phyloP scores from a whole-genome alignment of 2,113 vertebrate genomes.

The Carassius gibelio region DNA sequence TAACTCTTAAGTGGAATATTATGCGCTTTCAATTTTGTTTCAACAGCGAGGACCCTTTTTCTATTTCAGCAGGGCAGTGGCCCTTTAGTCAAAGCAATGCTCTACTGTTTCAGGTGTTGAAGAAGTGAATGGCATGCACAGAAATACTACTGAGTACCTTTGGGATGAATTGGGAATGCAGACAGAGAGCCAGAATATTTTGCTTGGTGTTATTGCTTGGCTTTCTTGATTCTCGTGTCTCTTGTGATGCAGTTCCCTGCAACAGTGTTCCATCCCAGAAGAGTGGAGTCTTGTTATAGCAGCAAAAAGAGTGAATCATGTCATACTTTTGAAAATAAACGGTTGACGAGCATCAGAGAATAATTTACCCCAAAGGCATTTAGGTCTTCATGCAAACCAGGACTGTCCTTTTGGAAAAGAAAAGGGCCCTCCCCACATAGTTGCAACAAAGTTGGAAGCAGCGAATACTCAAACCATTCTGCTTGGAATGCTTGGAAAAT shows the following conservation, averaged over 20 bases:
- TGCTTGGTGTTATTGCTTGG: not conserved
- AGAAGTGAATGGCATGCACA: not conserved
- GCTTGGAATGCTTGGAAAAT: not conserved
- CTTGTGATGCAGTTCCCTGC: not conserved
- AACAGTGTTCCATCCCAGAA: not conserved
- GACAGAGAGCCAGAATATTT: not conserved
- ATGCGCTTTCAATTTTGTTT: not conserved
- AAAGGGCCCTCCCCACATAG: not conserved
- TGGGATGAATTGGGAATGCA: not conserved
- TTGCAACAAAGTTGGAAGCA: not conserved
- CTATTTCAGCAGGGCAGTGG: not conserved
- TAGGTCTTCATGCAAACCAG: not conserved
- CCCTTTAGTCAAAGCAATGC: not conserved
- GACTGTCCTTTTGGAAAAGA: not conserved
- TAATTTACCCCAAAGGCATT: not conserved
- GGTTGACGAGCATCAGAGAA: not conserved
- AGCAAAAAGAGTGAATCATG: not conserved
- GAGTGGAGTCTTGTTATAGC: not conserved
- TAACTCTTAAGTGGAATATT: not conserved
- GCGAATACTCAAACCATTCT: not conserved
- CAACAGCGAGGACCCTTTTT: not conserved
- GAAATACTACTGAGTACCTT: not conserved
- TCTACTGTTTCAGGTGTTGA: not conserved
- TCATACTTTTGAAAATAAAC: not conserved
- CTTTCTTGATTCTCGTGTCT: not conserved